A percentile compares a stretch with the other conserved stretches of the same genome.
Conservation (phyloP, 1,140 invertebrate species). For the Aphidius ervi region DNA sequence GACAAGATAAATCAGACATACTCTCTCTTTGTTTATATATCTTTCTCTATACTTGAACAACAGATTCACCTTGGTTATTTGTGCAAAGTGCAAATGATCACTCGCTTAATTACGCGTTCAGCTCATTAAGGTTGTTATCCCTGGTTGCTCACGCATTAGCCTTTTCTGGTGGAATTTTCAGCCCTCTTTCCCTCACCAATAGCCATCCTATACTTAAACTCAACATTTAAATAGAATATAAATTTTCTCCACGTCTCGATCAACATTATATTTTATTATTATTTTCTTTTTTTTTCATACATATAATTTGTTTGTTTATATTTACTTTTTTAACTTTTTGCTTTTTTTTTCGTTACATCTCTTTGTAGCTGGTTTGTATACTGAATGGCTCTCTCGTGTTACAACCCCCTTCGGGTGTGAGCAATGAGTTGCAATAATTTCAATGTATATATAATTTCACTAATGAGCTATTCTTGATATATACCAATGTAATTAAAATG, state of each 20-base stretch:
- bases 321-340: too few relatives aligned
- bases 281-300: too few relatives aligned
- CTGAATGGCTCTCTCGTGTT: background rate
- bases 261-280: too few relatives aligned
- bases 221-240: too few relatives aligned
- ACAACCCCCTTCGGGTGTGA: conserved; percentile 10
- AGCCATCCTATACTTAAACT: conserved; percentile 2
- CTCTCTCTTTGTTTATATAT: conserved; percentile 9
- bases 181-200: conserved; percentile 11
- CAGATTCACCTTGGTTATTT: conserved; percentile 19
- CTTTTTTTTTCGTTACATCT: too few relatives aligned
- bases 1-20: too few relatives aligned
- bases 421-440: conserved; percentile 12
- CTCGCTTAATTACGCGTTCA: conserved; percentile 27
- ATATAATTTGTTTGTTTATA: too few relatives aligned
- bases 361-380: too few relatives aligned
- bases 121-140: conserved; percentile 23
- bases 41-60: conserved; percentile 4
- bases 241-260: too few relatives aligned
- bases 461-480: too few relatives aligned
- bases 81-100: conserved; percentile 27
- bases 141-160: conserved; percentile 23
- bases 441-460: too few relatives aligned
- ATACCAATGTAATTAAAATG: conserved; percentile 6
- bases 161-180: conserved; percentile 18